Percentiles rank a stretch among this genome's conserved stretches.
phyloP scores from a whole-genome alignment of 2,888 invertebrate genomes.

The Drosophila testacea region DNA sequence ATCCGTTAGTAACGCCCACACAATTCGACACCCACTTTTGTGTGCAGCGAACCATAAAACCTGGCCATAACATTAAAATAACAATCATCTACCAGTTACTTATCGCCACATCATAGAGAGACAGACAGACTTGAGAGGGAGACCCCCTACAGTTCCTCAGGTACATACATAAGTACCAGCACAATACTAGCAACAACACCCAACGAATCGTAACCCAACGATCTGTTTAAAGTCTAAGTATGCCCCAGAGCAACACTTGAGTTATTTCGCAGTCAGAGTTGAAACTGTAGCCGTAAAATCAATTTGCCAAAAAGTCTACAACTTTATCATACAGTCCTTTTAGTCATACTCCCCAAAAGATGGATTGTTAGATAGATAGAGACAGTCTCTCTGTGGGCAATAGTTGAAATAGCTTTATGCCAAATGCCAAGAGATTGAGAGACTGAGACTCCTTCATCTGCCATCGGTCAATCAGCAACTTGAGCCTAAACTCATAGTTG shows the following conservation, averaged over 20 bases:
- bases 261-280: conserved; percentile 68
- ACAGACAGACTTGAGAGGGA: conserved; percentile 15
- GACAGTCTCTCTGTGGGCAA: conserved; percentile 25
- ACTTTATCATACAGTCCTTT: conserved; percentile 74
- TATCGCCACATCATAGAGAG: conserved; percentile 64
- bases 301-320: conserved; percentile 82
- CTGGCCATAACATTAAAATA: conserved; percentile 75
- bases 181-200: conserved; percentile 4
- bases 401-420: conserved; percentile 33
- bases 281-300: conserved; percentile 79
- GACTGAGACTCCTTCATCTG: conserved; percentile 42
- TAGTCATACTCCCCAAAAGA: conserved; percentile 46
- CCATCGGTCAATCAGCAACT: conserved; percentile 55
- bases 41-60: conserved; percentile 36
- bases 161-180: conserved; percentile 1
- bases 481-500: conserved; percentile 40
- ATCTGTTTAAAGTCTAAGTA: conserved; percentile 80
- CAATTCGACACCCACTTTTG: conserved; percentile 69
- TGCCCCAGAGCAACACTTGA: conserved; percentile 71
- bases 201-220: conserved; percentile 63
- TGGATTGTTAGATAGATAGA: conserved; percentile 19
- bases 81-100: conserved; percentile 76
- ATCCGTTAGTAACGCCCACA: conserved; percentile 74
- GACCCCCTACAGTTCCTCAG: conserved; percentile 35
- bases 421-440: conserved; percentile 59